Conservation (phyloP, 2,113 vertebrate genomes). For the Clinocottus analis region DNA sequence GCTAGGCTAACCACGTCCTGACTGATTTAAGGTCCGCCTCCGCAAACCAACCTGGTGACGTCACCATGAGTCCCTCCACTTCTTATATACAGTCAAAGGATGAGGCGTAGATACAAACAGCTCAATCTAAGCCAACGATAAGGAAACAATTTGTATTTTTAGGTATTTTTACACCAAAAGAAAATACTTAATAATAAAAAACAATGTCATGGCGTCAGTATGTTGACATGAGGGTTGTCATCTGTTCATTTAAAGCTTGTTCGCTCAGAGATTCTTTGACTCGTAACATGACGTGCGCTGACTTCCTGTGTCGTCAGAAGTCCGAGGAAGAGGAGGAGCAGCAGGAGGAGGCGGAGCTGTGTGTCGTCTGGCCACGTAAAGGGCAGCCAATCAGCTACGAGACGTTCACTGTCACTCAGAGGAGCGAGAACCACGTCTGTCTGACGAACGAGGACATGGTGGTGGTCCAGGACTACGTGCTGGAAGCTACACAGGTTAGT, state of each 20-base stretch:
- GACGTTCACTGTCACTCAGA: conserved; percentile 91
- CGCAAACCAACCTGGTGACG: no score
- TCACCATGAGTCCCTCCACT: no score
- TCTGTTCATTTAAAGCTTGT: background rate
- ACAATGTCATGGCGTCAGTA: background rate
- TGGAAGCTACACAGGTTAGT: conserved; percentile 92
- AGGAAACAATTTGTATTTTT: background rate
- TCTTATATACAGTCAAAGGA: no score
- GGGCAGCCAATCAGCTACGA: conserved; percentile 90
- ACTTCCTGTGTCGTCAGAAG: conserved; percentile 52
- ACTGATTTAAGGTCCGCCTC: no score
- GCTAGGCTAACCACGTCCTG: no score
- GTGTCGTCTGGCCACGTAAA: conserved; percentile 91
- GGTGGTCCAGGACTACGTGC: conserved; percentile 91
- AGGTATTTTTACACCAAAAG: background rate
- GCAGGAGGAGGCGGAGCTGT: conserved; percentile 84
- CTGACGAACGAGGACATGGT: conserved; percentile 93
- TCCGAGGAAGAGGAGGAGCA: conserved; percentile 79
- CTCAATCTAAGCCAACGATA: no score
- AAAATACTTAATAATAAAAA: no score
- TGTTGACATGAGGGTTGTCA: background rate
- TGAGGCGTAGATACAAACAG: no score
- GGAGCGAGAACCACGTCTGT: conserved; percentile 88
- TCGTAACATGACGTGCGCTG: background rate
- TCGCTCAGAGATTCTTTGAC: background rate